A percentile compares a stretch with the other conserved stretches of the same genome.
phyloP scores from a whole-genome alignment of 2,888 invertebrate genomes.

The Byasa hedistus region DNA sequence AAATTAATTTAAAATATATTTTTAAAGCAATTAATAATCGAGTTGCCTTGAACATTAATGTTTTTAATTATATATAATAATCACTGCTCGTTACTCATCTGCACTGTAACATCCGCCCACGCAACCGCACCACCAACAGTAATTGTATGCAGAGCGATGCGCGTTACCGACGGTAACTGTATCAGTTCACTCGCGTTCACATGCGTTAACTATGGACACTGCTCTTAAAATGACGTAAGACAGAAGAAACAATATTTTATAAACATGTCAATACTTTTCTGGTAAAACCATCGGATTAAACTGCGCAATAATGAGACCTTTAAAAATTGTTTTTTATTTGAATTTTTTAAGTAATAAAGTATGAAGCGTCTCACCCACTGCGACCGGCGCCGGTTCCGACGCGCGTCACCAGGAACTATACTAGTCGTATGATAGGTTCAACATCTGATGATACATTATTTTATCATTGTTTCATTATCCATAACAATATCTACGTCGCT shows the following conservation, averaged over 20 bases:
- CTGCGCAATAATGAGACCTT: too few species aligned
- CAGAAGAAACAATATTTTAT: too few species aligned
- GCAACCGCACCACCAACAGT: conserved; percentile 37
- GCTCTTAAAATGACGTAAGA: too few species aligned
- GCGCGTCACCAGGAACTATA: not conserved
- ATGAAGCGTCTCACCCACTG: conserved; percentile 12
- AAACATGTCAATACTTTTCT: too few species aligned
- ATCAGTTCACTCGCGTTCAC: not conserved
- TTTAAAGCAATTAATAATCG: conserved; percentile 4
- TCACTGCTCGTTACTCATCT: conserved; percentile 31
- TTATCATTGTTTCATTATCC: conserved; percentile 17
- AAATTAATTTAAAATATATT: not conserved
- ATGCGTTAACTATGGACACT: too few species aligned
- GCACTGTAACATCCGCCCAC: conserved; percentile 46
- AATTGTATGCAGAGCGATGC: conserved; percentile 38
- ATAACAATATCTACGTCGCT: not conserved
- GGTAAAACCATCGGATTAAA: too few species aligned
- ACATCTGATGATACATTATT: conserved; percentile 9
- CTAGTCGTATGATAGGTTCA: conserved; percentile 2
- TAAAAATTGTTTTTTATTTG: too few species aligned
- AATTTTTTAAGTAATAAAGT: not conserved
- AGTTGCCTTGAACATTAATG: conserved; percentile 1
- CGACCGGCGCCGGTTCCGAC: not conserved
- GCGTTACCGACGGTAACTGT: conserved; percentile 10
- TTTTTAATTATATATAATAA: conserved; percentile 11